Evolutionary conservation across 1,140 invertebrate species (phyloP), one percentile per base, ranked within the genome.

Genomic region (Megalonaias nervosa): DNA sequence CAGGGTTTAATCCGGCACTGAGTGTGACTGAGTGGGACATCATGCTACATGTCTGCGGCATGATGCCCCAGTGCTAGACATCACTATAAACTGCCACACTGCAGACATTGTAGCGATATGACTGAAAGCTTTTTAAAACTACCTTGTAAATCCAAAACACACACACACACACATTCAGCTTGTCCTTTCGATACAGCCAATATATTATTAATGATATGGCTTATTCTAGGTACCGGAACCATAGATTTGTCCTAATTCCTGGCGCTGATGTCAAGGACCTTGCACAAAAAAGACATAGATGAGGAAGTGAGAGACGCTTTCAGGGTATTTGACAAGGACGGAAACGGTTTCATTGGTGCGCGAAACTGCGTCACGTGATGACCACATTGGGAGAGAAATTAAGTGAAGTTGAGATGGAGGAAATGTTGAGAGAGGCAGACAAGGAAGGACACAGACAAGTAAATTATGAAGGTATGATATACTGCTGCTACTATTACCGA

Each of bases 271-370:
- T 61, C 74, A 3, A 57, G 77, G 38, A 77, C 78, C 26, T 64
- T 75, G 31, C 65, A 74, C 19, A 68, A 72, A n/a, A 77, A 71
- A 16, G 66, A 82, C 1, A 58, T 70, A 19, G 48, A 83, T 59
- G 60, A 81, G 59, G 97, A 99, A 92, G 98, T 99, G 90, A 94
- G 97, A 91, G 97, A 99, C 93, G 97, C 97, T 80, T 99, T 99
- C 94, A 95, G 97, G 92, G 97, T 98, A 81, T 98, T 98, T 92
- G 97, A 98, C 92, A 98, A 98, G 92, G 97, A 98, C 92, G 97
- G 97, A 86, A 97, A 98, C 91, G 97, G 97, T 87, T 98, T 82
- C 67, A 85, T 88, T 38, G 77, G 78, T 72, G 82, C 80, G 67
- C 71, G 16, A 84, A 87, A 62, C 70, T 88, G 16, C 75, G 83